Evolutionary conservation across 2,113 vertebrate species (phyloP).

Genomic region (Festucalex cinctus): DNA sequence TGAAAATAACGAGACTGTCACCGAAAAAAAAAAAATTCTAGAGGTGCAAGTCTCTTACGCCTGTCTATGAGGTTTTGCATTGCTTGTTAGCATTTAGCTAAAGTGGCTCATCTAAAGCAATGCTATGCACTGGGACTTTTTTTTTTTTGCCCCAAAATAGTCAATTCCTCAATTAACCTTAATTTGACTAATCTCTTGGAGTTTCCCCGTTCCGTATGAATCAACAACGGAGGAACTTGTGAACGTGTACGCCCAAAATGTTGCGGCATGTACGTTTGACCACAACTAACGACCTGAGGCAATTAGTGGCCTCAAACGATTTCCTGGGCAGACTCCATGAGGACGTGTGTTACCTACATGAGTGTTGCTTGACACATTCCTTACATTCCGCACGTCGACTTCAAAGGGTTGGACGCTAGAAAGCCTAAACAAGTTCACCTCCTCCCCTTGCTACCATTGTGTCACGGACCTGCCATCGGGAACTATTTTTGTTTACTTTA

Average conservation of each 20-base stretch:
- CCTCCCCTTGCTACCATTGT: slow-evolving; percentile 41
- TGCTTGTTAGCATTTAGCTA: too few species aligned
- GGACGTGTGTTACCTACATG: slow-evolving; percentile 21
- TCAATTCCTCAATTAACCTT: too few species aligned
- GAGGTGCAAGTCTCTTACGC: background rate
- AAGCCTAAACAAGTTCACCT: slow-evolving; percentile 46
- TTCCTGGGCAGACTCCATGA: slow-evolving; percentile 44
- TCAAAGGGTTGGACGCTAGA: slow-evolving; percentile 43
- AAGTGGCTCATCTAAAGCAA: too few species aligned
- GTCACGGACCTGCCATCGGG: slow-evolving; percentile 51
- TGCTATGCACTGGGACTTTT: too few species aligned
- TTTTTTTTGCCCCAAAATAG: too few species aligned
- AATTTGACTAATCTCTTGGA: too few species aligned
- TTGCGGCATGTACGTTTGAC: background rate
- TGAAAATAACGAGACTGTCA: too few species aligned
- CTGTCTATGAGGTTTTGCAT: background rate
- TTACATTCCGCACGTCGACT: slow-evolving; percentile 49
- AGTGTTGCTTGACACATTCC: slow-evolving; percentile 52
- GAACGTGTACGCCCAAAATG: too few species aligned
- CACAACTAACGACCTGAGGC: slow-evolving; percentile 29
- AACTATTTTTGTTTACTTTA: slow-evolving; percentile 61
- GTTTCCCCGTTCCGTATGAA: background rate
- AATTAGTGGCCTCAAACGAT: slow-evolving; percentile 47
- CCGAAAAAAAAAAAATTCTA: too few species aligned
- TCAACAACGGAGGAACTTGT: background rate